phyloP scores from a whole-genome alignment of 2,113 vertebrate species.

The Serilophus lunatus region DNA sequence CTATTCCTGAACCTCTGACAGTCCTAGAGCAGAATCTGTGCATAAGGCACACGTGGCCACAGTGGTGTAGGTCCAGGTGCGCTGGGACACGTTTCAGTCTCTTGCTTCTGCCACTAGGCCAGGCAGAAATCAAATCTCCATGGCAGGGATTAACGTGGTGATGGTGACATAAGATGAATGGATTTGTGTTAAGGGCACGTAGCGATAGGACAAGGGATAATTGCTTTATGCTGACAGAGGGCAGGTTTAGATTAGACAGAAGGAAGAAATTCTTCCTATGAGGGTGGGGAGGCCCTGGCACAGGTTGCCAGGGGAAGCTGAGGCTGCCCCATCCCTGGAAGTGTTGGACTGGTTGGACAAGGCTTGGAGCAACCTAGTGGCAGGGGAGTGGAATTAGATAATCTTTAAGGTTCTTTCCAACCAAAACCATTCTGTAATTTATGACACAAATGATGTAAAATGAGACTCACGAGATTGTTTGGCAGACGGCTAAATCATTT shows the following conservation, averaged over 20 bases:
- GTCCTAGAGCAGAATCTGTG: neutral
- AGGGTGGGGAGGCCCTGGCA: neutral
- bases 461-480: neutral
- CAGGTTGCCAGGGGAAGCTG: neutral
- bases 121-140: neutral
- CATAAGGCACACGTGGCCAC: too few relatives aligned
- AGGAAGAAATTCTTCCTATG: neutral
- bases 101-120: neutral
- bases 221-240: neutral
- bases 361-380: neutral
- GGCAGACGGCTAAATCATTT: neutral
- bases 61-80: neutral
- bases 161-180: neutral
- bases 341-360: neutral
- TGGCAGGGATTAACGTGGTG: neutral
- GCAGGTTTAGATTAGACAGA: neutral
- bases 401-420: neutral
- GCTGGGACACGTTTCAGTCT: neutral
- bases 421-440: neutral
- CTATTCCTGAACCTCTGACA: neutral
- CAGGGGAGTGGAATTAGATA: too few relatives aligned
- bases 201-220: neutral
- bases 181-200: neutral
- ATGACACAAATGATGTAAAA: neutral
- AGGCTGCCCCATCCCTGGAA: neutral